phyloP scores from a whole-genome alignment of 2,888 invertebrate species.

The Xanthorhoe designata region DNA sequence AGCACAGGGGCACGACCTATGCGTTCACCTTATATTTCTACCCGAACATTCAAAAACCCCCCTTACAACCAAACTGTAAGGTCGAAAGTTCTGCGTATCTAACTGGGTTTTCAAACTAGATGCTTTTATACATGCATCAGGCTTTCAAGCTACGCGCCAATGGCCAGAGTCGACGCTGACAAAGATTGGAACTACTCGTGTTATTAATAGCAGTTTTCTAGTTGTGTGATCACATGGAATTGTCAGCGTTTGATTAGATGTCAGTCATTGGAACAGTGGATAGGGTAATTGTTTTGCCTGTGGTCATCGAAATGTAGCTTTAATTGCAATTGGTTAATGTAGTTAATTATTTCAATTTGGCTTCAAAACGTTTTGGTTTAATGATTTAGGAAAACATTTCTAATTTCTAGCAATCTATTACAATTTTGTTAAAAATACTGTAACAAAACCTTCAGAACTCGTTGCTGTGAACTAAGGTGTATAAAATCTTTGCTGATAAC shows the following conservation, averaged over 20 bases:
- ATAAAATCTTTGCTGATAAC: no score
- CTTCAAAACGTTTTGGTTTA: constrained; percentile 1
- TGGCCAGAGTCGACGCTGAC: constrained; percentile 74
- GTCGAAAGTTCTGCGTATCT: constrained; percentile 17
- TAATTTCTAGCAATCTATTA: no score
- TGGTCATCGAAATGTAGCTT: constrained; percentile 23
- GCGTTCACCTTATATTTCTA: constrained; percentile 45
- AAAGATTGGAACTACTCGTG: constrained; percentile 75
- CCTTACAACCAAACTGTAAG: constrained; percentile 4
- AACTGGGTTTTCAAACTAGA: constrained; percentile 45
- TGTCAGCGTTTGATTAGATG: constrained; percentile 49
- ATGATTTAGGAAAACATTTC: not conserved
- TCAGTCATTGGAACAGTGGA: constrained; percentile 31
- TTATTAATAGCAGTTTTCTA: constrained; percentile 78
- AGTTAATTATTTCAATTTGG: constrained; percentile 1
- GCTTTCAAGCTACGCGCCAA: constrained; percentile 75
- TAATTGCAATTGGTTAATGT: not conserved
- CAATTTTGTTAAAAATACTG: no score
- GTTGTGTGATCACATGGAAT: constrained; percentile 54
- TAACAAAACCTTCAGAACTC: no score
- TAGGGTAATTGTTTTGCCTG: constrained; percentile 35
- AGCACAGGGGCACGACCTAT: constrained; percentile 68
- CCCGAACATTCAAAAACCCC: constrained; percentile 20
- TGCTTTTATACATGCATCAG: constrained; percentile 70
- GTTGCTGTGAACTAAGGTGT: no score